Percentiles rank a stretch among this genome's conserved stretches.
These are phyloP conservation scores for Wiebesia pumilae DNA, from an alignment of 1,140 invertebrate species.

Conservation along the genomic window DNA sequence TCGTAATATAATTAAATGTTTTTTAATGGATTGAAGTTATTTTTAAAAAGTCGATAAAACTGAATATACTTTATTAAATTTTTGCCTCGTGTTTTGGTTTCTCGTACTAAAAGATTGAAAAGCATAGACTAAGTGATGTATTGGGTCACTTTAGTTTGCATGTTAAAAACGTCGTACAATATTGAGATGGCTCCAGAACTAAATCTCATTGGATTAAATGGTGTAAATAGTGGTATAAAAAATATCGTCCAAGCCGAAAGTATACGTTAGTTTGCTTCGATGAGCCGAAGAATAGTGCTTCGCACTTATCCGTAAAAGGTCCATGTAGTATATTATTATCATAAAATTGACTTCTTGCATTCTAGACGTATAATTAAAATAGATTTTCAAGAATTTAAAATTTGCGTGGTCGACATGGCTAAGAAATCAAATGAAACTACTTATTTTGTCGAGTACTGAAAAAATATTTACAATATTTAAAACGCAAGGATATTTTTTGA, in stretches of 20 bases:
- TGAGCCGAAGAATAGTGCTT: conserved; percentile 39
- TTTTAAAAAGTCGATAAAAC: too few species aligned
- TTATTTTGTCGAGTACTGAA: too few species aligned
- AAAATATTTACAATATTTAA: too few species aligned
- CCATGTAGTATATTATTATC: conserved; percentile 19
- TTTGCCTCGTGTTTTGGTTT: too few species aligned
- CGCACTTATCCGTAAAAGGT: conserved; percentile 19
- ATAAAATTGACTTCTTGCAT: conserved; percentile 10
- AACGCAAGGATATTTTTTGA: too few species aligned
- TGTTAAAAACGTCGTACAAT: conserved; percentile 24
- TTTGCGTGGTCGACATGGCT: neutral
- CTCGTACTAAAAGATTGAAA: too few species aligned
- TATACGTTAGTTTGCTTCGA: neutral
- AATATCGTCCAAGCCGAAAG: neutral
- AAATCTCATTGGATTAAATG: neutral
- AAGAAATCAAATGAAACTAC: too few species aligned
- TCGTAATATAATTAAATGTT: too few species aligned
- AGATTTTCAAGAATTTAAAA: neutral
- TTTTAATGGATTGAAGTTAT: too few species aligned
- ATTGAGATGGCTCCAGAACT: neutral
- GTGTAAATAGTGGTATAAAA: neutral
- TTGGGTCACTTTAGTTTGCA: neutral
- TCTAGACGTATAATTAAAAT: conserved; percentile 13
- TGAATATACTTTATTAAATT: too few species aligned
- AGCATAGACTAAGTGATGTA: neutral